Evolutionary conservation across 2,797 vertebrate genomes (phyloP).

Genomic region (Amblyopsis hoosieri): DNA sequence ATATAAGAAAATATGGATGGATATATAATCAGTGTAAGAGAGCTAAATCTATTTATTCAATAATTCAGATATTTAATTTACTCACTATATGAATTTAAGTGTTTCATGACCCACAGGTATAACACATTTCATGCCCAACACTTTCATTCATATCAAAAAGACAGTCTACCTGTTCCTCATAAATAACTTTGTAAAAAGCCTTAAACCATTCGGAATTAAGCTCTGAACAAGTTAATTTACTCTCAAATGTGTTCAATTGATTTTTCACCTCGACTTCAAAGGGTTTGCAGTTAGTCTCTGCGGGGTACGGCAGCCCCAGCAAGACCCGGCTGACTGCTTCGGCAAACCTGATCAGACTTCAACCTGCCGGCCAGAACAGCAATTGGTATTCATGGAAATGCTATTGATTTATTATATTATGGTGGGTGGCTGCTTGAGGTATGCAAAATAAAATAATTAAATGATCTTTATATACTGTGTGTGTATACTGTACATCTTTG

Average conservation of each 20-base stretch:
- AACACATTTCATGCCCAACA: constrained; percentile 10
- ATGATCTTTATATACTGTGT: neutral
- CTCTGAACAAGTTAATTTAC: constrained; percentile 77
- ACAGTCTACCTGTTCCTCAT: constrained; percentile 49
- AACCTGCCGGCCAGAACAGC: constrained; percentile 47
- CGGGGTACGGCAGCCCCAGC: constrained; percentile 39
- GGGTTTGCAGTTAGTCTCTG: constrained; percentile 47
- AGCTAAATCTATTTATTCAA: no score
- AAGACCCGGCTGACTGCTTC: constrained; percentile 50
- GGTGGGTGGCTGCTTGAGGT: constrained; percentile 42
- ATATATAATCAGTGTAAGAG: no score
- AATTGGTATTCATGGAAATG: constrained; percentile 75
- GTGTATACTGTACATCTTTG: neutral
- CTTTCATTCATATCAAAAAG: constrained; percentile 26
- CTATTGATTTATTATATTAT: constrained; percentile 63
- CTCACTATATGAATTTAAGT: constrained; percentile 21
- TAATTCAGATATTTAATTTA: neutral
- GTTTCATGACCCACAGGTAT: constrained; percentile 16
- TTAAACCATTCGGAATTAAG: constrained; percentile 72
- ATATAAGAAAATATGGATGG: no score
- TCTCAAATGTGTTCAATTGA: constrained; percentile 77
- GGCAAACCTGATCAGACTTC: constrained; percentile 61
- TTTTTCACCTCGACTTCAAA: constrained; percentile 78
- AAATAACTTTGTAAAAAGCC: constrained; percentile 57
- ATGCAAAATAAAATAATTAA: constrained; percentile 46